phyloP scores from a whole-genome alignment of 2,113 vertebrate species.

The Nannobrachium achirus region DNA sequence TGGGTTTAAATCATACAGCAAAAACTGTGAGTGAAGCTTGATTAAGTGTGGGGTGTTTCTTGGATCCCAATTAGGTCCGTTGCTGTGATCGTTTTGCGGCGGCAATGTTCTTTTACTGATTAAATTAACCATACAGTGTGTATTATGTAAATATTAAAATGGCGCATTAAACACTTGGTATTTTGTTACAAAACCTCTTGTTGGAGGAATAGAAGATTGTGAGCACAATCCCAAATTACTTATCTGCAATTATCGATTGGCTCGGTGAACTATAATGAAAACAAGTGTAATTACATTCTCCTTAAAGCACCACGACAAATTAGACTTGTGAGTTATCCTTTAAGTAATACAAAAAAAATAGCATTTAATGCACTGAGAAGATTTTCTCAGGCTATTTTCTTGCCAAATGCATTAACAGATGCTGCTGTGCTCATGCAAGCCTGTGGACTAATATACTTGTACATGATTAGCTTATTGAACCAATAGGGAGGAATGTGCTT shows the following conservation, averaged over 20 bases:
- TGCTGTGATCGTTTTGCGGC: too few species aligned
- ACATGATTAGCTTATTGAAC: constrained; percentile 76
- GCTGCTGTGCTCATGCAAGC: constrained; percentile 63
- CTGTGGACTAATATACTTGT: constrained; percentile 70
- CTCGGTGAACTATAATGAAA: constrained; percentile 68
- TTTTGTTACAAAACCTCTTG: constrained; percentile 28
- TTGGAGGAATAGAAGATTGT: constrained; percentile 42
- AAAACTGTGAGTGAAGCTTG: too few species aligned
- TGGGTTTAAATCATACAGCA: not conserved
- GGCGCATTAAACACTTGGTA: not conserved
- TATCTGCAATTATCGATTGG: constrained; percentile 59
- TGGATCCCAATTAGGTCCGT: too few species aligned
- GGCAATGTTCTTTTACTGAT: not conserved
- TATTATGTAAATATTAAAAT: not conserved
- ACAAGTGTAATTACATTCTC: constrained; percentile 70
- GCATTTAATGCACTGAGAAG: constrained; percentile 54
- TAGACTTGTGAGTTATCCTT: constrained; percentile 62
- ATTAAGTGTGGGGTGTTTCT: too few species aligned
- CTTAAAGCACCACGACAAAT: constrained; percentile 74
- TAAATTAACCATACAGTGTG: not conserved
- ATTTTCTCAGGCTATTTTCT: constrained; percentile 69
- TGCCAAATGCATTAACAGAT: constrained; percentile 71
- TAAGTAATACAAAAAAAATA: constrained; percentile 25
- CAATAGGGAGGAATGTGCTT: constrained; percentile 65
- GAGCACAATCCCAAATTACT: constrained; percentile 44